phyloP scores from a whole-genome alignment of 2,888 invertebrate species.

The Drosophila lutescens region DNA sequence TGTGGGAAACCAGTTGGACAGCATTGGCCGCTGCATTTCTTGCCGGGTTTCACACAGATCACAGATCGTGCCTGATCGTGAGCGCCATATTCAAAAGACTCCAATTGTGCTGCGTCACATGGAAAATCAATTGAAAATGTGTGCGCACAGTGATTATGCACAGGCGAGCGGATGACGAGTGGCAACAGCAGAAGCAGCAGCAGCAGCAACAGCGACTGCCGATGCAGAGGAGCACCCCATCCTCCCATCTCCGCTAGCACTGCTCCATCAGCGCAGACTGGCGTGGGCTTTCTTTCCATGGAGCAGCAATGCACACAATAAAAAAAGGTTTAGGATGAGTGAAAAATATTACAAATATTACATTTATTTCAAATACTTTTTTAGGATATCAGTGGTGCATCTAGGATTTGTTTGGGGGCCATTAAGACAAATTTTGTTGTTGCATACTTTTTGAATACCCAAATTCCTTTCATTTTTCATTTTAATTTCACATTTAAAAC shows the following conservation, averaged over 20 bases:
- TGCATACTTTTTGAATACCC: no score
- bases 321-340: slow-evolving; percentile 1
- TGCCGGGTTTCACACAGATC: slow-evolving; percentile 12
- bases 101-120: slow-evolving; percentile 78
- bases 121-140: slow-evolving; percentile 78
- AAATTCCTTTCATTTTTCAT: no score
- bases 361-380: not conserved
- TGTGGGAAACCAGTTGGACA: slow-evolving; percentile 70
- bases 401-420: no score
- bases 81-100: slow-evolving; percentile 72
- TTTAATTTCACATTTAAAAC: no score
- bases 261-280: slow-evolving; percentile 39
- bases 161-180: slow-evolving; percentile 55
- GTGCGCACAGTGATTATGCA: slow-evolving; percentile 76
- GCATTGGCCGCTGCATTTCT: slow-evolving; percentile 64
- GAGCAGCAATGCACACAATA: not conserved
- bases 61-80: slow-evolving; percentile 46
- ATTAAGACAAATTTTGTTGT: no score
- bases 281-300: slow-evolving; percentile 61
- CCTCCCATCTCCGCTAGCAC: slow-evolving; percentile 13
- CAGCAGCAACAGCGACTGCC: slow-evolving; percentile 3
- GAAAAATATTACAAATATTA: not conserved
- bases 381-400: no score
- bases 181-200: slow-evolving; percentile 11
- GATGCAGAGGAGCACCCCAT: slow-evolving; percentile 11